Percentiles rank a stretch among this genome's conserved stretches.
phyloP scores from a whole-genome alignment of 2,888 invertebrate species.

The Heliconius hortense region DNA sequence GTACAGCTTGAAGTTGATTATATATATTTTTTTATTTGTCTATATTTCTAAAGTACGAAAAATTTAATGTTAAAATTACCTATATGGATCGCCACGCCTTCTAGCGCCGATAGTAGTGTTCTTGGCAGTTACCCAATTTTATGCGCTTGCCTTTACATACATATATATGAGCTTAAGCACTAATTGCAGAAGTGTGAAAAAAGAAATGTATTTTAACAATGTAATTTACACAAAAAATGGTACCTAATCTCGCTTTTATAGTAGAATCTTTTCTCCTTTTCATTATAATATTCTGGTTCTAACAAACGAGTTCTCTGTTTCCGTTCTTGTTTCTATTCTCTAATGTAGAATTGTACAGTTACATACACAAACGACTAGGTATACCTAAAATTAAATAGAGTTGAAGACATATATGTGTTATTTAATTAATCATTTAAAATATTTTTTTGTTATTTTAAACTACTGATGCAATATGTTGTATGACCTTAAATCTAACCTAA shows the following conservation, averaged over 20 bases:
- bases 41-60: background rate
- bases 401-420: no score
- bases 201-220: background rate
- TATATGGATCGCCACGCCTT: slow-evolving; percentile 12
- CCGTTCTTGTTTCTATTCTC: background rate
- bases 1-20: no score
- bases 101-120: slow-evolving; percentile 13
- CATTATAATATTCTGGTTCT: background rate
- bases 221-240: background rate
- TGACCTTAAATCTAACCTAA: background rate
- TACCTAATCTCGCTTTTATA: background rate
- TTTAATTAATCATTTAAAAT: no score
- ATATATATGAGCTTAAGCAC: slow-evolving; percentile 2
- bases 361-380: background rate
- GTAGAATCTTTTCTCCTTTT: background rate
- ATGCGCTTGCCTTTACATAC: background rate
- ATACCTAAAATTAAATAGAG: background rate
- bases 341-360: no score
- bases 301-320: background rate
- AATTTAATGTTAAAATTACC: background rate
- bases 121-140: slow-evolving; percentile 24
- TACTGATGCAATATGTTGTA: background rate
- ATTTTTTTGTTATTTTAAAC: background rate
- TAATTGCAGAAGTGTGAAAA: background rate
- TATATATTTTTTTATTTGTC: background rate